These are phyloP conservation scores for Cromileptes altivelis DNA, from an alignment of 2,113 vertebrate genomes.

Conservation along the genomic window DNA sequence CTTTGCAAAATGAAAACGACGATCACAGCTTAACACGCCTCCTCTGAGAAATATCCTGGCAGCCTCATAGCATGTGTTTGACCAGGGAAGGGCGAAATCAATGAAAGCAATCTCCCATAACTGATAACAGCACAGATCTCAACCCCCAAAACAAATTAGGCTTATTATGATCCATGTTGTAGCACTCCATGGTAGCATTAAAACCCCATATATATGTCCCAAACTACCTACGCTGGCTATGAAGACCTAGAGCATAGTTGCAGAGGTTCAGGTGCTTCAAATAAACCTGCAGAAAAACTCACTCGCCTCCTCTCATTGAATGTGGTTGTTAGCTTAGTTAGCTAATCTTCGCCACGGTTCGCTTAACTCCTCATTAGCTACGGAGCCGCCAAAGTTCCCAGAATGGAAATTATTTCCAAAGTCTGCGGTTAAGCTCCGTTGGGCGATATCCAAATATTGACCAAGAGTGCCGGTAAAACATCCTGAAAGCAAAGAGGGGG, in stretches of 20 bases:
- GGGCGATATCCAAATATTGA: not conserved
- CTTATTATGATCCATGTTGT: slow-evolving; percentile 35
- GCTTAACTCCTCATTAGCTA: slow-evolving; percentile 51
- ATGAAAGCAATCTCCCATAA: slow-evolving; percentile 12
- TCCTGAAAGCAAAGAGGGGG: slow-evolving; percentile 17
- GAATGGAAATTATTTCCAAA: slow-evolving; percentile 15
- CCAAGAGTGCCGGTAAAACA: slow-evolving; percentile 22
- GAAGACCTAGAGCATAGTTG: slow-evolving; percentile 8
- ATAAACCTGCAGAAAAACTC: not conserved
- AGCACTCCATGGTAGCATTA: not conserved
- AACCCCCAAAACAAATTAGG: slow-evolving; percentile 18
- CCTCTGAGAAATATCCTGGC: slow-evolving; percentile 30
- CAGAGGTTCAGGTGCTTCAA: not conserved
- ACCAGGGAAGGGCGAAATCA: slow-evolving; percentile 9
- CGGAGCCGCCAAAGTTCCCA: slow-evolving; percentile 53
- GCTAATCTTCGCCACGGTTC: slow-evolving; percentile 65
- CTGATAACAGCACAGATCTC: slow-evolving; percentile 6
- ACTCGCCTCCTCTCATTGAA: slow-evolving; percentile 35
- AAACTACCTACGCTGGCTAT: not conserved
- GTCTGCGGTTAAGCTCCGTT: not conserved
- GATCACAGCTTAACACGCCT: slow-evolving; percentile 53
- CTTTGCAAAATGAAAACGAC: slow-evolving; percentile 54
- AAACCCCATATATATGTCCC: not conserved
- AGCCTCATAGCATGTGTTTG: slow-evolving; percentile 36
- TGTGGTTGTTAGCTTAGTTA: slow-evolving; percentile 63